A percentile compares a stretch with the other conserved stretches of the same genome.
Evolutionary conservation across 2,888 invertebrate species (phyloP).

Genomic region (Leptinotarsa peninsularis): DNA sequence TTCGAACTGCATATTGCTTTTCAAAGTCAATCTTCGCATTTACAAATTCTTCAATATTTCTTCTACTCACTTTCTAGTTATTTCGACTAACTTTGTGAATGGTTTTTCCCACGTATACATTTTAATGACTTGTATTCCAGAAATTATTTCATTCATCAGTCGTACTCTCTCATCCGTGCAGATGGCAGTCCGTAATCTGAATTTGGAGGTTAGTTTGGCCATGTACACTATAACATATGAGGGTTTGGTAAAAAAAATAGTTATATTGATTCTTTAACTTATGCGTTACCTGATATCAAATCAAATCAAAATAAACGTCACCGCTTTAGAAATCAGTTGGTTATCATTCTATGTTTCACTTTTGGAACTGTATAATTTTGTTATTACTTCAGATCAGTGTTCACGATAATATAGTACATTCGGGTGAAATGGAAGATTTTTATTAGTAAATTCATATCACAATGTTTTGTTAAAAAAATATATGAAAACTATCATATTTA

Average conservation of each 20-base stretch:
- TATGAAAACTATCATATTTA: not conserved
- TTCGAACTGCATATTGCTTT: no score
- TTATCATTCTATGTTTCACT: not conserved
- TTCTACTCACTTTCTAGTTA: slow-evolving; percentile 69
- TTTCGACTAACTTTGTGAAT: slow-evolving; percentile 81
- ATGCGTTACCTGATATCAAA: not conserved
- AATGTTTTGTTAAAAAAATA: no score
- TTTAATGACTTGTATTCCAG: slow-evolving; percentile 91
- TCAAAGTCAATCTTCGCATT: not conserved
- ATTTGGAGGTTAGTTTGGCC: slow-evolving; percentile 80
- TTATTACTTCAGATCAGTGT: no score
- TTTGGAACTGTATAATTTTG: no score
- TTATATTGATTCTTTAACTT: not conserved
- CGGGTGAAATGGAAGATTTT: no score
- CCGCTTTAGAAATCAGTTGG: not conserved
- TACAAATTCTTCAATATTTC: not conserved
- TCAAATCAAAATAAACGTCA: slow-evolving; percentile 6
- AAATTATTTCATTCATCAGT: slow-evolving; percentile 90
- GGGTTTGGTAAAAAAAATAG: not conserved
- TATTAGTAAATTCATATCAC: no score
- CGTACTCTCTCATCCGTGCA: slow-evolving; percentile 87
- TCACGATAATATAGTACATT: no score
- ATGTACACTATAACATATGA: slow-evolving; percentile 57
- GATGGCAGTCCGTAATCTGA: slow-evolving; percentile 80
- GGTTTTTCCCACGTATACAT: slow-evolving; percentile 97